Base-by-base conservation (phyloP, 2,113 vertebrate species). In the Tiliqua scincoides region DNA sequence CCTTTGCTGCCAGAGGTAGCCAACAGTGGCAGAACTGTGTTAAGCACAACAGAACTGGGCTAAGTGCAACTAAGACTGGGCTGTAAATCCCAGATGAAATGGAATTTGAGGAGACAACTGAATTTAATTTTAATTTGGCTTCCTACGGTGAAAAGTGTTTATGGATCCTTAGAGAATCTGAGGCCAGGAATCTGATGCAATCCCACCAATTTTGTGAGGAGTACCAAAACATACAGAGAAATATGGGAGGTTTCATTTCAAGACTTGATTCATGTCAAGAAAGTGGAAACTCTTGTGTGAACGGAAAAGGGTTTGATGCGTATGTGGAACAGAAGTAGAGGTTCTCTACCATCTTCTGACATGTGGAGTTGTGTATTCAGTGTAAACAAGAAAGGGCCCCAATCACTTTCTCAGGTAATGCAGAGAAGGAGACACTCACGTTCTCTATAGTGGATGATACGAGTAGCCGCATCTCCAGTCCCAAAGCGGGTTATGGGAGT, bases 361-460 rank as follows among this genome's bases (percentile, higher is more conserved):
- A 71, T 71, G 32, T 71, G 32, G 20, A 37, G 6, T 37, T 15
- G 35, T 21, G 32, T 37, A 4, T 71, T 21, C 70, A 35, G 10
- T 70, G 54, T 15, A 35, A 70, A 6, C 68, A 14, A 6, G 43
- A 52, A 65, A 65, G 35, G 37, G 7, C 25, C 18, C 37, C n/a
- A 3, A 17, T 74, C 35, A n/a, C 59, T 61, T 40, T 18, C 6
- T 25, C 0, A 85, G 82, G 37, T 71, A 89, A 89, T 77, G 82
- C 6, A 0, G 2, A 90, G 83, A 82, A 92, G 84, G 75, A 86
- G 89, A 92, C 90, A 97, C 98, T 97, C 97, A 99, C 99, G 98
- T 92, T 99, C 98, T 84, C 97, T 97, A 95, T 99, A 99, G 95
- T 97, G 97, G 92, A 99, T 98, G 95, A 95, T 93, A 84, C 99